Evolutionary conservation across 2,797 vertebrate species (phyloP).

Genomic region (Iguana delicatissima): DNA sequence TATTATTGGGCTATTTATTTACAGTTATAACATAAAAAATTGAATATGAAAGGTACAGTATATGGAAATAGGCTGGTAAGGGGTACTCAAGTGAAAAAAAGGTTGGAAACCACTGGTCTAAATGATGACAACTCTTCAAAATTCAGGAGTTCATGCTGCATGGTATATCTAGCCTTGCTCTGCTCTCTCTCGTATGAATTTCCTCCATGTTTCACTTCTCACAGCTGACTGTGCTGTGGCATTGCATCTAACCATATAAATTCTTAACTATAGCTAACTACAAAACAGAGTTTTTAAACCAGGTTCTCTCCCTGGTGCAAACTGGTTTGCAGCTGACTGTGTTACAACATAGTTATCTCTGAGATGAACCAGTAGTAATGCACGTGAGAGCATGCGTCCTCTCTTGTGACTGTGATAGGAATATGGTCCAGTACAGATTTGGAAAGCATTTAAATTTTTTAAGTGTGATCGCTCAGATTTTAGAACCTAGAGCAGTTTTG

Average conservation of each 20-base stretch:
- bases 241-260: background rate
- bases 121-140: background rate
- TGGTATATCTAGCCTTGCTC: background rate
- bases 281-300: background rate
- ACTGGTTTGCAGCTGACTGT: background rate
- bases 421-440: background rate
- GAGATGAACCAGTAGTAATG: background rate
- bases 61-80: too few relatives aligned
- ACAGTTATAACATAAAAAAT: too few relatives aligned
- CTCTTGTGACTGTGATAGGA: background rate
- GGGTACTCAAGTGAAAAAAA: too few relatives aligned
- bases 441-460: background rate
- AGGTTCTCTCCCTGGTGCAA: background rate
- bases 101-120: too few relatives aligned
- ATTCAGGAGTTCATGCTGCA: background rate
- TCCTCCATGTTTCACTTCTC: background rate
- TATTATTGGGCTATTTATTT: too few relatives aligned
- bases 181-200: background rate
- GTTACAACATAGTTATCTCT: background rate
- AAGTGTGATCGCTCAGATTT: background rate
- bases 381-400: background rate
- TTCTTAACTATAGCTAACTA: background rate
- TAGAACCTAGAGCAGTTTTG: background rate
- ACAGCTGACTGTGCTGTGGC: background rate
- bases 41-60: too few relatives aligned